Conservation (phyloP, 2,113 vertebrate species). For the Cinclus mexicanus region DNA sequence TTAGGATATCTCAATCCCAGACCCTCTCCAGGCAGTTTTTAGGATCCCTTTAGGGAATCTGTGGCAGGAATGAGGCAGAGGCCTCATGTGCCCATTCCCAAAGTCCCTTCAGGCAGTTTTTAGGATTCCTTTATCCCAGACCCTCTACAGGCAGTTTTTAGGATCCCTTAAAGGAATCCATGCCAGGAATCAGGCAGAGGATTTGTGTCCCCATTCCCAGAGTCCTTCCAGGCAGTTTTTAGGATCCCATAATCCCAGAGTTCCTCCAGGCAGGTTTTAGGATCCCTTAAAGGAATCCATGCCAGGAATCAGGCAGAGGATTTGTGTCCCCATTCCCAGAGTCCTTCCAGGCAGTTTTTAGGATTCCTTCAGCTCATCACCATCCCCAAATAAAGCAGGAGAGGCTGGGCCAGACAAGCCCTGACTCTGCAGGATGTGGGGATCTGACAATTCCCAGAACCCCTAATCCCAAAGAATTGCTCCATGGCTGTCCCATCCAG, state of each 20-base stretch:
- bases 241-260: no score
- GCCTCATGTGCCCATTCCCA: background rate
- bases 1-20: background rate
- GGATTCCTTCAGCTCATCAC: background rate
- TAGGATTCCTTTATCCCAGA: background rate
- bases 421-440: background rate
- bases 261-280: background rate
- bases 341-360: background rate
- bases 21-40: background rate
- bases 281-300: background rate
- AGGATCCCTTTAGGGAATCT: background rate
- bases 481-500: background rate
- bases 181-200: background rate
- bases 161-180: background rate
- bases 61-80: background rate
- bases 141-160: background rate
- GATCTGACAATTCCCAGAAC: background rate
- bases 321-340: no score
- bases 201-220: background rate
- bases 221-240: no score
- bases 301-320: no score
- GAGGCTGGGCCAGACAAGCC: background rate
- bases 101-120: background rate
- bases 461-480: background rate
- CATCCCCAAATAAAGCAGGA: background rate